phyloP scores from a whole-genome alignment of 2,113 vertebrate species.

The Syngnathus typhle region DNA sequence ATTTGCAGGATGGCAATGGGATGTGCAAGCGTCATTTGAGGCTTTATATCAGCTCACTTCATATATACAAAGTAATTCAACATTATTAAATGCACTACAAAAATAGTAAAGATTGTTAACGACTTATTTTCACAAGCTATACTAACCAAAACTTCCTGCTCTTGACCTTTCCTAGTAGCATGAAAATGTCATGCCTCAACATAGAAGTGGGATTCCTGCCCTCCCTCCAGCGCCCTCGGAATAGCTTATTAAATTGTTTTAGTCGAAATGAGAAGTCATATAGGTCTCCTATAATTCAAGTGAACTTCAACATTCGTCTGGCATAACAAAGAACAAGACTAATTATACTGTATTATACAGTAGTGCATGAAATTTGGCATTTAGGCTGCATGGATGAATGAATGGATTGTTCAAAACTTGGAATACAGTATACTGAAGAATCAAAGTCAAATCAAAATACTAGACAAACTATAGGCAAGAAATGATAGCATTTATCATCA shows the following conservation, averaged over 20 bases:
- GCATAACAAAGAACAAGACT: neutral
- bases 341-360: neutral
- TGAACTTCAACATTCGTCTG: neutral
- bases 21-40: neutral
- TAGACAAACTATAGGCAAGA: no score
- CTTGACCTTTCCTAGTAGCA: neutral
- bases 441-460: no score
- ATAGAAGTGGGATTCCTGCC: neutral
- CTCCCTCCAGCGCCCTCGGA: neutral
- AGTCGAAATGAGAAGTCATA: neutral
- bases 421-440: no score
- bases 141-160: neutral
- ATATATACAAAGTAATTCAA: neutral
- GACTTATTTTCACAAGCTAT: neutral
- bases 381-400: neutral
- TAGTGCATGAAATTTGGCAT: neutral
- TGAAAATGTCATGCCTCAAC: neutral
- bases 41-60: no score
- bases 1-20: neutral
- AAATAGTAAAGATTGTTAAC: neutral
- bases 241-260: neutral
- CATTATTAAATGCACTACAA: neutral
- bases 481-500: no score
- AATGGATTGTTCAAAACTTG: neutral
- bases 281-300: neutral